phyloP scores from a whole-genome alignment of 1,140 invertebrate species.

The Drosophila ananassae region DNA sequence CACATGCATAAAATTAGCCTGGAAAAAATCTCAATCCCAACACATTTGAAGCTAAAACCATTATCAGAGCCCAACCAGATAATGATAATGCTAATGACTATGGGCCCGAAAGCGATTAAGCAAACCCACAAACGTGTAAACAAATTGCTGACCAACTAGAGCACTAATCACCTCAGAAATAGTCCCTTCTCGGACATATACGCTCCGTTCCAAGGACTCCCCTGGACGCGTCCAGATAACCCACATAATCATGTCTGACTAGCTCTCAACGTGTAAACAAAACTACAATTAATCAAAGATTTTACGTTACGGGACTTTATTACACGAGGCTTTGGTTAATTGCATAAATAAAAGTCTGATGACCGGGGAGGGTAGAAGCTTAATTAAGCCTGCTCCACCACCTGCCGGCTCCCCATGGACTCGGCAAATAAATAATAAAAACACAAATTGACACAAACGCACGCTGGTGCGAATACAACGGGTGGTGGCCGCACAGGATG shows the following conservation, averaged over 20 bases:
- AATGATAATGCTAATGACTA: slow-evolving; percentile 65
- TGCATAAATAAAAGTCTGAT: slow-evolving; percentile 73
- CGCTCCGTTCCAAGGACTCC: slow-evolving; percentile 12
- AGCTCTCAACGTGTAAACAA: slow-evolving; percentile 69
- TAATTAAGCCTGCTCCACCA: slow-evolving; percentile 63
- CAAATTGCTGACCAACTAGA: slow-evolving; percentile 57
- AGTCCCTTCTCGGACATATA: slow-evolving; percentile 1
- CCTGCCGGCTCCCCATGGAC: slow-evolving; percentile 57
- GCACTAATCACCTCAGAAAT: slow-evolving; percentile 60
- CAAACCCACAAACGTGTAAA: slow-evolving; percentile 31
- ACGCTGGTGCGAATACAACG: slow-evolving; percentile 25
- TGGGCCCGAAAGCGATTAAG: slow-evolving; percentile 53
- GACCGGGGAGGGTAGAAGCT: slow-evolving; percentile 31
- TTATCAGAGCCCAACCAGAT: slow-evolving; percentile 9
- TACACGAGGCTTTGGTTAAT: slow-evolving; percentile 79
- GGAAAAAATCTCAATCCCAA: slow-evolving; percentile 1
- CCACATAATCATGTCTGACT: slow-evolving; percentile 56
- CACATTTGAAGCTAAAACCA: slow-evolving; percentile 2
- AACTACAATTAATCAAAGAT: slow-evolving; percentile 83
- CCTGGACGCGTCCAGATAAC: slow-evolving; percentile 34
- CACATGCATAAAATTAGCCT: not conserved
- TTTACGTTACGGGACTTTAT: slow-evolving; percentile 68
- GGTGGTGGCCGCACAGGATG: not conserved
- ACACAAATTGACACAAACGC: slow-evolving; percentile 75
- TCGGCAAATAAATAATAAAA: slow-evolving; percentile 80